Base-by-base conservation (phyloP, 2,797 vertebrate genomes). In the Nyctalus aviator region DNA sequence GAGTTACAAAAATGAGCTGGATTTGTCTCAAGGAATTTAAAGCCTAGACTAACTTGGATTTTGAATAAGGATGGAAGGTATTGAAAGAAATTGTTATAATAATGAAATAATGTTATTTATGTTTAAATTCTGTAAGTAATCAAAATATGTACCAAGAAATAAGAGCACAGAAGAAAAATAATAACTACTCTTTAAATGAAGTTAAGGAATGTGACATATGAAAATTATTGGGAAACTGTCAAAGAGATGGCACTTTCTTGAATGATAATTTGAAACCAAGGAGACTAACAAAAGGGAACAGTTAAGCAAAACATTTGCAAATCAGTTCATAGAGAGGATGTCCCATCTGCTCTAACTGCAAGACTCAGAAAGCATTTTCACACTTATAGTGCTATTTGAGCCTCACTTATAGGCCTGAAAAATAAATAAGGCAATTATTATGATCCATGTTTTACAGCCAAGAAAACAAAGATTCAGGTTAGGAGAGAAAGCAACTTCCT, bases 141-240 rank as follows among this genome's bases (percentile, higher is more conserved):
- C 53, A 78, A 89, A 84, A 53, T 89, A 71, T 53, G 32, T 35
- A 32, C 55, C 32, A 78, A 84, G 44, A 57, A 88, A 57, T 59
- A 46, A 25, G 18, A 84, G 14, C 41, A 77, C 27, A 53, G 35
- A 90, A 32, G 15, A 84, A 72, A 62, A 53, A 32, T 72, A 76
- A n/a, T 73, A 84, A 46, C 44, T 79, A n/a, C 15, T 53, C n/a
- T 44, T 90, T 90, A 35, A 44, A 72, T 20, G 44, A 90, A 84
- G 25, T 23, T 78, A 90, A 6, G 32, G 32, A 13, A 62, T 78
- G 12, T 72, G 18, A 85, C 32, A 59, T 11, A 71, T 11, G 14
- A 5, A 90, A 55, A 79, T 90, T 13, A 25, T 73, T 79, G 32
- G 20, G 18, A 84, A 85, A 90, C 44, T 85, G 41, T 94, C 44